phyloP scores from a whole-genome alignment of 2,113 vertebrate species.

The Cynopterus brachyotis region DNA sequence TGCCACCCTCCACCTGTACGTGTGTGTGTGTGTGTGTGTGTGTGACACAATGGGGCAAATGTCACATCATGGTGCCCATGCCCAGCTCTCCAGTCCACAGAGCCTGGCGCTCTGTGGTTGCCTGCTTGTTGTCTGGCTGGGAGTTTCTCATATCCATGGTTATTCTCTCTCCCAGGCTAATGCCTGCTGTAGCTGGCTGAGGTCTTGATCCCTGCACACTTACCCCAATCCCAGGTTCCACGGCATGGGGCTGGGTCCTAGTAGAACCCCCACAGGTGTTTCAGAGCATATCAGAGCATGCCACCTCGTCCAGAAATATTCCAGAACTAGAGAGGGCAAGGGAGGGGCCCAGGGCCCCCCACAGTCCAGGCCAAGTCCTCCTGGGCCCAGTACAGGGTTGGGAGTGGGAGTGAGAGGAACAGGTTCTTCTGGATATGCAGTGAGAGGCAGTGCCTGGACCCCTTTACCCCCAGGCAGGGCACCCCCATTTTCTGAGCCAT shows the following conservation, averaged over 20 bases:
- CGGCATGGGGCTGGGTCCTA: background rate
- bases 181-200: background rate
- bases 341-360: background rate
- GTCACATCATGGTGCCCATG: background rate
- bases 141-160: accelerated
- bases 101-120: accelerated
- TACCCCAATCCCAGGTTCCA: background rate
- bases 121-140: background rate
- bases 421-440: background rate
- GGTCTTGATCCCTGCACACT: background rate
- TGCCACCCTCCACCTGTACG: background rate
- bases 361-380: background rate
- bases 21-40: background rate
- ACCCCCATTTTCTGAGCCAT: background rate
- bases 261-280: background rate
- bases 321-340: background rate
- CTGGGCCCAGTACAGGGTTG: background rate
- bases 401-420: background rate
- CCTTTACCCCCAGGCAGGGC: accelerated
- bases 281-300: background rate
- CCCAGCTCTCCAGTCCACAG: no score
- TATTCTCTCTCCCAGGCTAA: background rate
- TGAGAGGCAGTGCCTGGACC: background rate
- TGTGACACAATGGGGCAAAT: background rate
- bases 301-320: background rate